phyloP scores from a whole-genome alignment of 2,797 vertebrate genomes.

The Malurus leucopterus region DNA sequence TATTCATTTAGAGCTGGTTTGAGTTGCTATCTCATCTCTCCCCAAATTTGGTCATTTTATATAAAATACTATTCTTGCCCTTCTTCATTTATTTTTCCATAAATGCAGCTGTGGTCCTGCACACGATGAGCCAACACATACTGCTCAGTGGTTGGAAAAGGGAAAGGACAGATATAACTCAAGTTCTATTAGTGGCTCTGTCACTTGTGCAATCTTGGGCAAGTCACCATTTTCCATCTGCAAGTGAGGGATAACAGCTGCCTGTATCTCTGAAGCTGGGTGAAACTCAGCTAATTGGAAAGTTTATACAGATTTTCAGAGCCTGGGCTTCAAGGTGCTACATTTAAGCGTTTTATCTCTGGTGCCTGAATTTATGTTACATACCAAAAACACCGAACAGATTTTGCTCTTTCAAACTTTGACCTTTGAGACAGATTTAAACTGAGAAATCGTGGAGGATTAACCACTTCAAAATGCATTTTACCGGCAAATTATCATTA shows the following conservation, averaged over 20 bases:
- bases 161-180: slow-evolving; percentile 38
- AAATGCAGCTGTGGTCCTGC: slow-evolving; percentile 29
- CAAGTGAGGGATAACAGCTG: slow-evolving; percentile 16
- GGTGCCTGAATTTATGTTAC: slow-evolving; percentile 25
- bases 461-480: slow-evolving; percentile 18
- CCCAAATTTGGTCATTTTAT: slow-evolving; percentile 12
- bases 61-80: slow-evolving; percentile 11
- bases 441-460: slow-evolving; percentile 5
- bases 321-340: slow-evolving; percentile 37
- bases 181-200: slow-evolving; percentile 2
- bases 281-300: slow-evolving; percentile 46
- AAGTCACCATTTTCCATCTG: slow-evolving; percentile 25
- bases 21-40: not conserved
- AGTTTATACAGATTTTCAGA: slow-evolving; percentile 33
- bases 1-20: not conserved
- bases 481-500: slow-evolving; percentile 8
- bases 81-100: slow-evolving; percentile 18
- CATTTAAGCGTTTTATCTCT: slow-evolving; percentile 15
- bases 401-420: slow-evolving; percentile 33
- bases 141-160: not conserved
- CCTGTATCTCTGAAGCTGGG: not conserved
- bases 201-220: slow-evolving; percentile 23
- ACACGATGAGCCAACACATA: not conserved
- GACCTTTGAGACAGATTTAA: slow-evolving; percentile 16
- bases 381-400: not conserved